These are phyloP conservation scores for Vanacampus margaritifer DNA, from an alignment of 2,113 vertebrate species.

Conservation along the genomic window DNA sequence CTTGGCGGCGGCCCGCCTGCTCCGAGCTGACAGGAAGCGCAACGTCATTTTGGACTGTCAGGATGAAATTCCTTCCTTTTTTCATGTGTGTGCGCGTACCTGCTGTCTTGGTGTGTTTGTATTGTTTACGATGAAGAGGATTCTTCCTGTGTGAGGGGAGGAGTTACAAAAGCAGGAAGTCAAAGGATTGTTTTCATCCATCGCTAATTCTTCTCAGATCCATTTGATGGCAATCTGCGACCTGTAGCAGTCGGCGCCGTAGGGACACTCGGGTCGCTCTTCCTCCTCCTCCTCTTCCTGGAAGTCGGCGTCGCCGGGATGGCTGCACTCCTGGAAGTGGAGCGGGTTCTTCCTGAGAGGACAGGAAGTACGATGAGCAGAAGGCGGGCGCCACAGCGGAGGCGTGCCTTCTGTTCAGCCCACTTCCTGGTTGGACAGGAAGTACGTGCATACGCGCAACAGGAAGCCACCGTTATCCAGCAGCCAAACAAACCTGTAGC, in stretches of 20 bases:
- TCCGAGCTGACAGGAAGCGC: slow-evolving; percentile 19
- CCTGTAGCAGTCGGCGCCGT: slow-evolving; percentile 75
- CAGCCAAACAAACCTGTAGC: slow-evolving; percentile 67
- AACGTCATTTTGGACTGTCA: background rate
- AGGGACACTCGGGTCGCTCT: slow-evolving; percentile 67
- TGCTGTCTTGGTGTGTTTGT: slow-evolving; percentile 62
- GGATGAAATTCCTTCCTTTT: background rate
- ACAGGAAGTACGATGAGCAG: background rate
- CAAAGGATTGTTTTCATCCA: background rate
- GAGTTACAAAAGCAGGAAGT: background rate
- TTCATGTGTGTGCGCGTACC: slow-evolving; percentile 31
- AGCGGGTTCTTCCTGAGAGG: slow-evolving; percentile 69
- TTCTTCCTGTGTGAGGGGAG: slow-evolving; percentile 62
- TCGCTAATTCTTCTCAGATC: background rate
- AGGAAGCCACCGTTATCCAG: background rate
- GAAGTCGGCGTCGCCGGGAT: slow-evolving; percentile 70
- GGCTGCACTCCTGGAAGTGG: slow-evolving; percentile 73
- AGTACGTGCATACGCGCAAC: background rate
- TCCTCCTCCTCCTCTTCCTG: slow-evolving; percentile 39
- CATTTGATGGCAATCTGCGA: slow-evolving; percentile 26
- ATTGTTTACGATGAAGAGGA: slow-evolving; percentile 73
- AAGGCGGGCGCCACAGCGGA: too few relatives aligned
- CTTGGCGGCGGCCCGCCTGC: background rate
- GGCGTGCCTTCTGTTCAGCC: too few relatives aligned
- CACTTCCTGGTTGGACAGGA: background rate